phyloP scores from a whole-genome alignment of 2,888 invertebrate species.

The Cylloceria caligata region DNA sequence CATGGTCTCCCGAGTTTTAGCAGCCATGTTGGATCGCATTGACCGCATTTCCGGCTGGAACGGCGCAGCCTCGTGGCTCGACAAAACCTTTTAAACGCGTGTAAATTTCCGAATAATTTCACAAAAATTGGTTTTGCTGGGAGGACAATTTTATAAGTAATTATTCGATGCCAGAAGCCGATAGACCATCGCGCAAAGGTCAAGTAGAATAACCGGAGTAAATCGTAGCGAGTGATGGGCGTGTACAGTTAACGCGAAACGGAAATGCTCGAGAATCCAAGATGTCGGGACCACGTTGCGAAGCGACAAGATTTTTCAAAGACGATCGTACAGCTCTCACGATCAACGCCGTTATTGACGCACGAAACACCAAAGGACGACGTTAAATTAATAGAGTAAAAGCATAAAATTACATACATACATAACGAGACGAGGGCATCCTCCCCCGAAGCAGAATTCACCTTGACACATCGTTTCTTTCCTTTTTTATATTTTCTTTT shows the following conservation, averaged over 20 bases:
- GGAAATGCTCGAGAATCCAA: slow-evolving; percentile 67
- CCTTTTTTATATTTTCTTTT: slow-evolving; percentile 3
- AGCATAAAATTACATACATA: slow-evolving; percentile 73
- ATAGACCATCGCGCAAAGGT: not conserved
- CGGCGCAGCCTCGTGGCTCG: slow-evolving; percentile 45
- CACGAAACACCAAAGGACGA: no score
- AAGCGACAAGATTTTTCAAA: not conserved
- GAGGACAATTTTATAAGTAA: not conserved
- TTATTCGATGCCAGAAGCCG: not conserved
- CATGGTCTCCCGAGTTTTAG: slow-evolving; percentile 29
- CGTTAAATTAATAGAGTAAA: slow-evolving; percentile 53
- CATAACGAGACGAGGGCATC: slow-evolving; percentile 70
- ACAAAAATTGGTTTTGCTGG: not conserved
- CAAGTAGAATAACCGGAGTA: not conserved
- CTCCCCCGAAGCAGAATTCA: slow-evolving; percentile 63
- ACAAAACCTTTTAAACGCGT: slow-evolving; percentile 5
- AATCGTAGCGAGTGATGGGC: slow-evolving; percentile 48
- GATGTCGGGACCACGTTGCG: slow-evolving; percentile 77
- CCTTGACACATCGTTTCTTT: slow-evolving; percentile 60
- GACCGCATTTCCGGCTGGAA: slow-evolving; percentile 48
- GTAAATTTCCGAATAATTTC: not conserved
- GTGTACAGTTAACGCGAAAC: slow-evolving; percentile 61
- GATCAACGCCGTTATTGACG: not conserved
- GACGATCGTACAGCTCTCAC: not conserved
- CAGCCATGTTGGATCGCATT: slow-evolving; percentile 48